Conservation (phyloP, 2,797 vertebrate species). For the Parauchenoglanis ngamensis region DNA sequence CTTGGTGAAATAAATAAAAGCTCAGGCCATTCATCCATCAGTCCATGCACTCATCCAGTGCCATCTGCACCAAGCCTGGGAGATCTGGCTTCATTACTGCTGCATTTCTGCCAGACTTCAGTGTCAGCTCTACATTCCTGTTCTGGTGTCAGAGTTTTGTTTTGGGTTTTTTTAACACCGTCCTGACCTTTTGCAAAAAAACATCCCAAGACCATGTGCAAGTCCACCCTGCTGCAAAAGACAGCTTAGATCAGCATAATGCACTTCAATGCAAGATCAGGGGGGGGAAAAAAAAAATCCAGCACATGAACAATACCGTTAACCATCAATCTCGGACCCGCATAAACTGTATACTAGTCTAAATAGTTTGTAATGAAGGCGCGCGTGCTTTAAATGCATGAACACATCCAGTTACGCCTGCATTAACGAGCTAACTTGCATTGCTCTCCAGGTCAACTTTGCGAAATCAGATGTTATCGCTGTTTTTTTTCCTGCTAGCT, state of each 20-base stretch:
- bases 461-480: constrained; percentile 1
- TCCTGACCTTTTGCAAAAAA: constrained; percentile 2
- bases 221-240: background rate
- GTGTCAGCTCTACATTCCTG: background rate
- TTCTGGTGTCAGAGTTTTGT: too few species aligned
- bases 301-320: background rate
- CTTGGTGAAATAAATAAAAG: constrained; percentile 10
- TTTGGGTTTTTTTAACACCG: background rate
- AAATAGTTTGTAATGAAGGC: background rate
- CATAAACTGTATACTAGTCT: too few species aligned
- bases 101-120: background rate
- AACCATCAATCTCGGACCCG: background rate
- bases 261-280: background rate
- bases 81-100: background rate
- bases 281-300: background rate
- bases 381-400: background rate
- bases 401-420: background rate
- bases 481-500: background rate
- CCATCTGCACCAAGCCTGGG: background rate
- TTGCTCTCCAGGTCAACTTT: background rate
- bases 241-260: constrained; percentile 10
- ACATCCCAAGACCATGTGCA: background rate
- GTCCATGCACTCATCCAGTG: background rate
- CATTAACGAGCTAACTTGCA: background rate
- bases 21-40: constrained; percentile 11